Conservation (phyloP, 2,797 vertebrate species). For the Florisuga fusca region DNA sequence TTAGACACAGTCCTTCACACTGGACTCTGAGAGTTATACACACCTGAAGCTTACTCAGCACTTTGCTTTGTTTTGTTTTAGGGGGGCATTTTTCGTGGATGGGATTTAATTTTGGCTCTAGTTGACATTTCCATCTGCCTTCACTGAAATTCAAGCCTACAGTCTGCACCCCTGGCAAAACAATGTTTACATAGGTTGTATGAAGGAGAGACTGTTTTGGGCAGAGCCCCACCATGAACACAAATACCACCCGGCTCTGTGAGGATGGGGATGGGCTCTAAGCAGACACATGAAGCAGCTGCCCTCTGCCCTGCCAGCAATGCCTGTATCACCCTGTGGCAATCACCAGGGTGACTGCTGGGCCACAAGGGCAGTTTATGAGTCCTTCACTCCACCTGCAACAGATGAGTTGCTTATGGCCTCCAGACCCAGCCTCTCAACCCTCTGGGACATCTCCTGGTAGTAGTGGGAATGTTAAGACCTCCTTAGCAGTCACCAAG, state of each 20-base stretch:
- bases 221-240: neutral
- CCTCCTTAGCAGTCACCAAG: neutral
- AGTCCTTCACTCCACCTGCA: neutral
- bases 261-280: rapidly evolving
- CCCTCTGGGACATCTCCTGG: neutral
- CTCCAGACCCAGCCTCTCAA: neutral
- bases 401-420: neutral
- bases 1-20: neutral
- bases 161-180: neutral
- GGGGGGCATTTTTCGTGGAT: neutral
- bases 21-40: neutral
- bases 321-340: neutral
- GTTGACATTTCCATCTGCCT: neutral
- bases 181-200: neutral
- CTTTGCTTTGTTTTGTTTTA: neutral
- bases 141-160: slow-evolving; percentile 2
- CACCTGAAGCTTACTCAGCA: neutral
- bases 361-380: neutral
- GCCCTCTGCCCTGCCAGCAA: neutral
- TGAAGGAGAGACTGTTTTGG: neutral
- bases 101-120: slow-evolving; percentile 5
- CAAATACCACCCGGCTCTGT: neutral
- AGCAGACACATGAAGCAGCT: neutral
- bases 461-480: neutral
- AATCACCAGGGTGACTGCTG: neutral